Conservation (phyloP, 2,113 vertebrate species). For the Zosterops hypoxanthus region DNA sequence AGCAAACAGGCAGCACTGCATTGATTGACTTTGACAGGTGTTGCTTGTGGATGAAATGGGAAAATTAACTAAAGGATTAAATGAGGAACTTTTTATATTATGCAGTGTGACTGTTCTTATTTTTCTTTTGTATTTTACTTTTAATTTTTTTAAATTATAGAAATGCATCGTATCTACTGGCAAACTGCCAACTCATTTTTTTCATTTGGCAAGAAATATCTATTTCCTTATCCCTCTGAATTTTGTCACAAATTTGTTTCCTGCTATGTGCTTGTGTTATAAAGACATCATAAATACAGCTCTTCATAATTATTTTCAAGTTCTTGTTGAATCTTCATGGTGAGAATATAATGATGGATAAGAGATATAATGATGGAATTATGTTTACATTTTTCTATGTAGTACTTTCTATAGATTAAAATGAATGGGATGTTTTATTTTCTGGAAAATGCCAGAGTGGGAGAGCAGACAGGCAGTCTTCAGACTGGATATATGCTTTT, state of each 20-base stretch:
- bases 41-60: constrained; percentile 2
- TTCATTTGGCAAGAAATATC: not conserved
- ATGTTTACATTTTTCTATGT: not conserved
- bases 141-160: not conserved
- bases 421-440: not conserved
- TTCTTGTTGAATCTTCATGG: not conserved
- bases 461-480: not conserved
- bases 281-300: not conserved
- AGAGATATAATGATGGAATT: not conserved
- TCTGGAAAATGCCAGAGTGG: not conserved
- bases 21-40: constrained; percentile 46
- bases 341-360: not conserved
- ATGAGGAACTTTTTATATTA: not conserved
- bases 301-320: not conserved
- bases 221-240: not conserved
- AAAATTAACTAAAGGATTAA: constrained; percentile 33
- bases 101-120: not conserved
- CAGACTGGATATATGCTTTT: not conserved
- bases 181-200: not conserved
- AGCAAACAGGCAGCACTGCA: not conserved
- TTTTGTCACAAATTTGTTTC: not conserved
- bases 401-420: not conserved
- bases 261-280: not conserved
- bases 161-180: not conserved
- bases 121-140: not conserved